phyloP scores from a whole-genome alignment of 37 sponge, comb jelly and placozoan genomes.

The Aplysina aerophoba region DNA sequence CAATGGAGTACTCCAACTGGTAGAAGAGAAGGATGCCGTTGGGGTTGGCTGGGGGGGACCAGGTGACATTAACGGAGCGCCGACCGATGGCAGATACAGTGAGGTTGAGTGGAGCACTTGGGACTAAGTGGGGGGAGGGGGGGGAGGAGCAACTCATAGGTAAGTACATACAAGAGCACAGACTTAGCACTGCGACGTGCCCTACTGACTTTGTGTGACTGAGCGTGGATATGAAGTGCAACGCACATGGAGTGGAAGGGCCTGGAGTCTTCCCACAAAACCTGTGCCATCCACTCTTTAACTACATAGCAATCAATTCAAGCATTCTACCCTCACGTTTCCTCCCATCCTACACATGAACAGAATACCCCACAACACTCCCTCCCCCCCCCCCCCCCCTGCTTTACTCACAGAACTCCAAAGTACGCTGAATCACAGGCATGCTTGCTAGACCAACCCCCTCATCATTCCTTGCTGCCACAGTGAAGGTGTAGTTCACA shows the following conservation, averaged over 20 bases:
- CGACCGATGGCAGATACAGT: background rate
- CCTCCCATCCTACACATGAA: background rate
- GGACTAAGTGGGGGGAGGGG: background rate
- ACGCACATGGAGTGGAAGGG: no score
- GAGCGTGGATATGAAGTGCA: background rate
- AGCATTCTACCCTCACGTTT: background rate
- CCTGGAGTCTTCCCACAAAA: background rate
- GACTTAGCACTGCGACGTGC: background rate
- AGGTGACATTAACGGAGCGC: background rate
- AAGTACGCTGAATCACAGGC: conserved; percentile 19
- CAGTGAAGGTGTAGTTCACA: conserved; percentile 42
- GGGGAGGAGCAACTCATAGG: background rate
- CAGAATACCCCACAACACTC: background rate
- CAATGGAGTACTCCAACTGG: background rate
- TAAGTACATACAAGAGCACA: background rate
- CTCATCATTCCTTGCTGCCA: conserved; percentile 41
- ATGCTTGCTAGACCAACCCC: conserved; percentile 50
- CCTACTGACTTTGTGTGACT: no score
- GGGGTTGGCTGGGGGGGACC: background rate
- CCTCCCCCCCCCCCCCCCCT: background rate
- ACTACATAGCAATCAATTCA: background rate
- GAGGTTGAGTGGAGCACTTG: conserved; percentile 17
- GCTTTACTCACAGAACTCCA: conserved; percentile 37
- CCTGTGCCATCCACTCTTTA: background rate
- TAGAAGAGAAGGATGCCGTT: conserved; percentile 24